phyloP scores from a whole-genome alignment of 2,797 vertebrate genomes.

The Oophaga sylvatica region DNA sequence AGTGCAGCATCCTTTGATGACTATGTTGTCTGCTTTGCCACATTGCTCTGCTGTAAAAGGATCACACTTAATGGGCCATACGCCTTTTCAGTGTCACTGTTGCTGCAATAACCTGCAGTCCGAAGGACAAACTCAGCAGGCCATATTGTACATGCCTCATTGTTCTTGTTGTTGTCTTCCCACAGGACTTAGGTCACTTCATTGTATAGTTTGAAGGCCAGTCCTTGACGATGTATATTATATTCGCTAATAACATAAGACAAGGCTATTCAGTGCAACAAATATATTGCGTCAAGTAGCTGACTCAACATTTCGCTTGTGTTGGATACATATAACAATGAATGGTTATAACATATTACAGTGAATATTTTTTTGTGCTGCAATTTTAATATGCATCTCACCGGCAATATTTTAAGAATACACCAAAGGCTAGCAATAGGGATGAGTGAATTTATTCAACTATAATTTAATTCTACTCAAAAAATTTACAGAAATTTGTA shows the following conservation, averaged over 20 bases:
- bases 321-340: no score
- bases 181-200: slow-evolving; percentile 1
- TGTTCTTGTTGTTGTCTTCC: slow-evolving; percentile 19
- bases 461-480: no score
- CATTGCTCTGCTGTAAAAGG: slow-evolving; percentile 23
- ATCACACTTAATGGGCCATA: slow-evolving; percentile 44
- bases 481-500: no score
- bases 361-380: neutral
- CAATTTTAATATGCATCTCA: neutral
- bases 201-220: slow-evolving; percentile 17
- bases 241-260: neutral
- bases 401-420: no score
- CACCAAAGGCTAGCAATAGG: neutral
- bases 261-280: neutral
- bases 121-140: slow-evolving; percentile 51
- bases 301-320: neutral
- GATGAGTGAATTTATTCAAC: no score
- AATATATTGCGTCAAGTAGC: neutral
- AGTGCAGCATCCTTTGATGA: slow-evolving; percentile 42
- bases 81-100: slow-evolving; percentile 4
- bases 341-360: neutral
- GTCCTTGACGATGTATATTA: neutral
- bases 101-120: slow-evolving; percentile 9
- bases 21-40: slow-evolving; percentile 20
- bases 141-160: slow-evolving; percentile 37